Evolutionary conservation across 2,797 vertebrate species (phyloP), one percentile per base, ranked within the genome.

Genomic region (Odontamblyopus rebecca): DNA sequence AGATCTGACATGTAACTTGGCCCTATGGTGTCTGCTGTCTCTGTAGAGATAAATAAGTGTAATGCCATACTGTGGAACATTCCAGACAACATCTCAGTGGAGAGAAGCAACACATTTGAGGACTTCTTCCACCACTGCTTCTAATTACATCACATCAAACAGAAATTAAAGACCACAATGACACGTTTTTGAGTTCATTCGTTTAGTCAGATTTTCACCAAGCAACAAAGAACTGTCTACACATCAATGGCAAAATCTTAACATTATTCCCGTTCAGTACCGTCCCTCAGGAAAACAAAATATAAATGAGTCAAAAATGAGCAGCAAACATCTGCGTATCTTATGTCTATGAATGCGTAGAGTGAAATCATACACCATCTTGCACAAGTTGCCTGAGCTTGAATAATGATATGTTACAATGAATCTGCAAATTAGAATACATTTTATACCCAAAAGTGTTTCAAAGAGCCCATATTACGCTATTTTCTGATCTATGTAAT

Each of bases 181-280:
- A 78, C 73, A 80, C 61, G 74, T 82, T 74, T 86, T 87, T 79
- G 56, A 79, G 38, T 71, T 78, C 81, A 76, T 80, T 78, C 59
- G 81, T 83, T 80, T 82, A 81, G 78, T 82, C 74, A 68, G 29
- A 68, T 72, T 73, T 81, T 82, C 73, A 81, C 83, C 82, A 89
- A 91, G 83, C 86, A 88, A 89, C 70, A 92, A 84, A 82, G 82
- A 89, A 87, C 81, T 71, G 51, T 87, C 82, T 88, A 90, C 85
- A 91, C 86, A 91, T 80, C 83, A 87, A 89, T 83, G 87, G 85
- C 82, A 88, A 88, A 63, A 85, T 73, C 74, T 77, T 73, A 38
- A 86, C 81, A 85, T 85, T 69, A 80, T 83, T 78, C 78, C 80
- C 81, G 80, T 85, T 90, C 75, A 74, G 82, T 82, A 82, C 84